These are phyloP conservation scores for Catostylus mosaicus DNA, from an alignment of 30 jellyfish, hydroid and myxozoan species.

Conservation along the genomic window DNA sequence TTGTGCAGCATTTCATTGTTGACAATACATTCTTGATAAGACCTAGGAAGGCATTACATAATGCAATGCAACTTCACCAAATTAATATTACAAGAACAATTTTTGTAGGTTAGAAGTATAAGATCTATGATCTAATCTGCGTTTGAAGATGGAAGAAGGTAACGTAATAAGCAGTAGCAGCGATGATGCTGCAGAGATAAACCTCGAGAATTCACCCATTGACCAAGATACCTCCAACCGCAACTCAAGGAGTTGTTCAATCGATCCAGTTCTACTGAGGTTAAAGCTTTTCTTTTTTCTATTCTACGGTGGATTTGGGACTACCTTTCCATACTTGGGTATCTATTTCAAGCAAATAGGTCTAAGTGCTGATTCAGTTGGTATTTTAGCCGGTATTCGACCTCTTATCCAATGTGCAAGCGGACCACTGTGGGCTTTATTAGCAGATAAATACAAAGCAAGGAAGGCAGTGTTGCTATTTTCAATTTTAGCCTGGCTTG, in stretches of 20 bases:
- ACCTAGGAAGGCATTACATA: too few relatives aligned
- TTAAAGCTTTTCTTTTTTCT: conserved; percentile 81
- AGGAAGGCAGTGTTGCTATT: conserved; percentile 83
- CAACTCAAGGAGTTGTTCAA: conserved; percentile 25
- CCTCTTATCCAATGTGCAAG: conserved; percentile 97
- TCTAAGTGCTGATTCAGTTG: conserved; percentile 93
- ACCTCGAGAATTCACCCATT: background rate
- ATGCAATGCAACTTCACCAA: too few relatives aligned
- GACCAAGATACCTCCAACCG: background rate
- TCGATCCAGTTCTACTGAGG: conserved; percentile 84
- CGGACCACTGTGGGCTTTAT: conserved; percentile 98
- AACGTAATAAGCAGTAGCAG: background rate
- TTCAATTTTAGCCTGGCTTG: conserved; percentile 97
- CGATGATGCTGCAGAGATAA: background rate
- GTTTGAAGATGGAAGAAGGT: too few relatives aligned
- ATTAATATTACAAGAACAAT: too few relatives aligned
- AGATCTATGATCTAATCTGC: too few relatives aligned
- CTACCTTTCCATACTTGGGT: conserved; percentile 97
- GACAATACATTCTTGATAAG: too few relatives aligned
- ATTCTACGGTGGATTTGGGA: conserved; percentile 96
- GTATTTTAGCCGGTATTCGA: conserved; percentile 96
- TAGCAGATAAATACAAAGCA: conserved; percentile 91
- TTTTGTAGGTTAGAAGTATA: too few relatives aligned
- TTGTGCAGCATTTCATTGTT: too few relatives aligned
- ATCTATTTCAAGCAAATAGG: conserved; percentile 96